Evolutionary conservation across 2,797 vertebrate species (phyloP), one percentile per base, ranked within the genome.

Genomic region (Acanthurus tractus): DNA sequence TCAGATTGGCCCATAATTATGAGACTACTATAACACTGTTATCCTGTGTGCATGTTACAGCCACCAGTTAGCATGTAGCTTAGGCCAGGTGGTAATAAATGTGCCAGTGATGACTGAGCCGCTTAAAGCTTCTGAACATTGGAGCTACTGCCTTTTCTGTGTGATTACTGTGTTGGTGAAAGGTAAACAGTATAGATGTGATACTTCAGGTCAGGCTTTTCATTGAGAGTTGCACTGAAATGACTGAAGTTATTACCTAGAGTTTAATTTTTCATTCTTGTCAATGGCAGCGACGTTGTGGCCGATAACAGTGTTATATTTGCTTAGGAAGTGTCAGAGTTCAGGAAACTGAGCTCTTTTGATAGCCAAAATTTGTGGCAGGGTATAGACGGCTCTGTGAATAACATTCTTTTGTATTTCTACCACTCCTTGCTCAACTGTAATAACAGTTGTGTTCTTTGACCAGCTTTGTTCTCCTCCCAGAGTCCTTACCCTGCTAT

Each of bases 381-480:
- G 49, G 18, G 8, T 20, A 20, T 46, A 52, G 56, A 70, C 54
- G 5, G 18, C 12, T 55, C 11, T 23, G 29, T 69, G 46, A 79
- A 65, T 11, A 36, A 46, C 34, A 38, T 64, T 72, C 29, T n/a
- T 73, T 74, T 84, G 4, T 68, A 17, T 58, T 49, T 56, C 59
- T 45, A 45, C 65, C 74, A 59, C 69, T 84, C 52, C 48, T 68
- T 44, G 52, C 6, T 67, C n/a, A 66, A 25, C 59, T 78, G 53
- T 56, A 57, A 70, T 44, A 22, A 38, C 40, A 64, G 48, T 55
- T 13, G 9, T 79, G 8, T 61, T 70, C 42, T 66, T 25, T 59
- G 40, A 25, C 61, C 29, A 55, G 22, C 52, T 71, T 55, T 67
- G 6, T 66, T 74, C 48, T 63, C 48, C 68, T 78, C 52, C 40